Conservation (phyloP, 2,888 invertebrate species). For the Achlya flavicornis region DNA sequence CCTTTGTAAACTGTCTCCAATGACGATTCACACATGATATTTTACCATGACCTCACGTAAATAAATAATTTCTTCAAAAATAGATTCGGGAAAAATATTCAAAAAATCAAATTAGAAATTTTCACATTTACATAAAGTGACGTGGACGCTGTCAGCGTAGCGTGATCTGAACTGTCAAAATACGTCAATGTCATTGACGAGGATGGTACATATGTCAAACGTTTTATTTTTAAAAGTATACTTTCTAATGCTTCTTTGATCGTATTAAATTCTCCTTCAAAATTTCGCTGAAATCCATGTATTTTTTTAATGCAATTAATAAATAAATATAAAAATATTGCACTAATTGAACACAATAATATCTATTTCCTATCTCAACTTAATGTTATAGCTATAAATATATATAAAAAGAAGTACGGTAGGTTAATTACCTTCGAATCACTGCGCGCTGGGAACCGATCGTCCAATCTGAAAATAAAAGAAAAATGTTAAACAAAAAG, state of each 20-base stretch:
- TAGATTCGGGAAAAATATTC: constrained; percentile 79
- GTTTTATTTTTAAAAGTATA: background rate
- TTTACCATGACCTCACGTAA: constrained; percentile 71
- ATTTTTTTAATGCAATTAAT: background rate
- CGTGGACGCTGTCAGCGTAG: constrained; percentile 59
- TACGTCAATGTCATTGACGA: constrained; percentile 32
- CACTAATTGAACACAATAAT: too few relatives aligned
- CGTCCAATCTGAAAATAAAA: constrained; percentile 47
- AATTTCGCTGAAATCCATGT: background rate
- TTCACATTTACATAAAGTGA: constrained; percentile 67
- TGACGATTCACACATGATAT: constrained; percentile 79
- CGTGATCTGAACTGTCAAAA: constrained; percentile 38
- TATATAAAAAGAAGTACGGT: constrained; percentile 13
- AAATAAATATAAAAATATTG: too few relatives aligned
- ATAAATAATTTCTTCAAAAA: constrained; percentile 82
- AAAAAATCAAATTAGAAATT: constrained; percentile 78
- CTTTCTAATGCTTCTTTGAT: background rate
- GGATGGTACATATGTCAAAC: background rate
- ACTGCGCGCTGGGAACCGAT: constrained; percentile 27
- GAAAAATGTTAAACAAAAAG: constrained; percentile 37
- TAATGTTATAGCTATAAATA: background rate
- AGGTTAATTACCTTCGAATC: constrained; percentile 46
- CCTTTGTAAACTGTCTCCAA: constrained; percentile 48
- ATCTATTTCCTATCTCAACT: background rate
- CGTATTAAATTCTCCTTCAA: background rate